Base-by-base conservation (phyloP, 1,140 invertebrate genomes). In the Brachionus plicatilis region DNA sequence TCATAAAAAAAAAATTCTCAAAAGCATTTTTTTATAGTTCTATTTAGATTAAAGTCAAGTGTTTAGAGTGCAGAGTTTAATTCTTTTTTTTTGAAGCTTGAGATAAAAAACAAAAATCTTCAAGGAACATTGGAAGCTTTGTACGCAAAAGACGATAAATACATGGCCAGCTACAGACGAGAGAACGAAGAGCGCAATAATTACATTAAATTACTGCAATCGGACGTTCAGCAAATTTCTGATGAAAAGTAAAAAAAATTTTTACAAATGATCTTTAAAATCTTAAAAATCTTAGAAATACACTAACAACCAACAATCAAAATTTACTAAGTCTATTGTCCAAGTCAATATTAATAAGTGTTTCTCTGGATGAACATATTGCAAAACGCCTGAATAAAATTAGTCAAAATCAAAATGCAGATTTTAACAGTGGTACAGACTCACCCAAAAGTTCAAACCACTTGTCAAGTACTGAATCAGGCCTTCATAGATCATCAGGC, bases 101-200 rank as follows among this genome's bases (percentile, higher is more conserved):
- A 76, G 45, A 29, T 50, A 50, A 76, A 47, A 37, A 76, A 76
- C 43, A 76, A 76, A 76, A 76, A 47, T 47, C 47, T 76, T 14
- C 72, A 76, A 27, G 45, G 43, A 12, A 76, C 17, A 50, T 76
- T 76, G 47, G 72, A 76, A 76, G 24, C 7, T 29, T 50, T 76
- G 27, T 76, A 76, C 27, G 72, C 17, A 20, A 76, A 76, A 50
- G 72, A 76, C 72, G 72, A 76, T 53, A 27, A 50, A 24, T 76
- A 50, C 45, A 76, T 76, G 72, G 72, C 72, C 17, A 76, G 72
- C 47, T 50, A 47, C 47, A 14, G 72, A 12, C 72, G 72, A 4
- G 72, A 76, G 17, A 76, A 76, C 17, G 72, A 76, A 76, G 72
- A 76, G 43, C 43, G 72, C 20, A 47, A 50, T 12, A 76, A 76